phyloP scores from a whole-genome alignment of 2,797 vertebrate genomes.

The Enteromius mattozi region DNA sequence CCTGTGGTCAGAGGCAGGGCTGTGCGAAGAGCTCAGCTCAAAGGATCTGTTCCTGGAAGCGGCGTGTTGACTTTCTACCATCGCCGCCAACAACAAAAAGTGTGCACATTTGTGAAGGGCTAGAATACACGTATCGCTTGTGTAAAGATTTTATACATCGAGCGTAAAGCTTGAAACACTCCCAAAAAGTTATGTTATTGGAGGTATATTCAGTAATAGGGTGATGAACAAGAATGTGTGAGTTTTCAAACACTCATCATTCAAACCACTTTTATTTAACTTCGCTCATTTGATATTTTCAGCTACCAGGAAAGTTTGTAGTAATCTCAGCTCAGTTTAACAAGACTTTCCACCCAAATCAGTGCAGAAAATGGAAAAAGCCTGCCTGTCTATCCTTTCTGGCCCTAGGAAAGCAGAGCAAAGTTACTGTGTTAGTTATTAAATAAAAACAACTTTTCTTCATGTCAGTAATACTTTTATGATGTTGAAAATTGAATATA shows the following conservation, averaged over 20 bases:
- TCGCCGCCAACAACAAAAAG: conserved; percentile 20
- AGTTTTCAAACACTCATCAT: not conserved
- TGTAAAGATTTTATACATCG: not conserved
- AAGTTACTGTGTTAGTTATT: not conserved
- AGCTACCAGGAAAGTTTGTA: not conserved
- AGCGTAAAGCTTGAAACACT: not conserved
- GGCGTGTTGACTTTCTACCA: conserved; percentile 45
- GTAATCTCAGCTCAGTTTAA: not conserved
- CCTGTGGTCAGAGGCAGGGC: conserved; percentile 38
- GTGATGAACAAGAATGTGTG: not conserved
- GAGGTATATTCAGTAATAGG: not conserved
- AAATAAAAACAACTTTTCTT: not conserved
- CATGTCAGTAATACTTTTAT: conserved; percentile 35
- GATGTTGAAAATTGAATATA: conserved; percentile 18
- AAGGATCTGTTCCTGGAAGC: conserved; percentile 48
- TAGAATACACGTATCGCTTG: not conserved
- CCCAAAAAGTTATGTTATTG: not conserved
- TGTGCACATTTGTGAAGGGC: conserved; percentile 1
- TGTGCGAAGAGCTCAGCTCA: conserved; percentile 39
- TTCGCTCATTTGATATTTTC: not conserved
- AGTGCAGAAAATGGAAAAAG: not conserved
- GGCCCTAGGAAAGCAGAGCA: not conserved
- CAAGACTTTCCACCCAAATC: not conserved
- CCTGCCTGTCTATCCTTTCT: too few relatives aligned
- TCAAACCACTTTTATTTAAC: not conserved